phyloP scores from a whole-genome alignment of 2,113 vertebrate genomes.

The Actenoides lindsayi region DNA sequence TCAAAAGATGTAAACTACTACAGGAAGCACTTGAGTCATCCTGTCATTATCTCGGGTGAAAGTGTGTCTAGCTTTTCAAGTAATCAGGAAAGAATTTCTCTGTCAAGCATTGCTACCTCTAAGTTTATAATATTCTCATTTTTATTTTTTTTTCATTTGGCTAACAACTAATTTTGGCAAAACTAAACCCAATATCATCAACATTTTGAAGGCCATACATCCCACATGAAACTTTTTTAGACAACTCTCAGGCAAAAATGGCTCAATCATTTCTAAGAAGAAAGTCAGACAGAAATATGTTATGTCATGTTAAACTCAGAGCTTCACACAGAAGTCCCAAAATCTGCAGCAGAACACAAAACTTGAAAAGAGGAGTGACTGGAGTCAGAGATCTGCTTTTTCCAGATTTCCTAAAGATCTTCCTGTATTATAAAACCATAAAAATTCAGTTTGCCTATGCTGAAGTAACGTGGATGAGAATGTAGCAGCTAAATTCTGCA shows the following conservation, averaged over 20 bases:
- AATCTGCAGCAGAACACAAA: background rate
- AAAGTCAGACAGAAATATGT: accelerated
- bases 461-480: background rate
- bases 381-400: background rate
- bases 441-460: background rate
- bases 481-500: background rate
- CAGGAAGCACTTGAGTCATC: background rate
- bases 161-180: background rate
- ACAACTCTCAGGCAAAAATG: background rate
- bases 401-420: background rate
- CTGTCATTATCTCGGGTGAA: background rate
- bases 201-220: background rate
- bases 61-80: background rate
- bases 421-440: background rate
- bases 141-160: background rate
- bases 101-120: background rate
- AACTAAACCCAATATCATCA: background rate
- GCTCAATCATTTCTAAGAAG: background rate
- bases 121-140: background rate
- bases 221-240: background rate
- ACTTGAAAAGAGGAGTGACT: background rate
- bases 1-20: background rate
- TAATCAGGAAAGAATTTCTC: background rate
- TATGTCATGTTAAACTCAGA: background rate
- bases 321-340: background rate